Evolutionary conservation across 2,888 invertebrate species (phyloP).

Genomic region (Acronicta psi): DNA sequence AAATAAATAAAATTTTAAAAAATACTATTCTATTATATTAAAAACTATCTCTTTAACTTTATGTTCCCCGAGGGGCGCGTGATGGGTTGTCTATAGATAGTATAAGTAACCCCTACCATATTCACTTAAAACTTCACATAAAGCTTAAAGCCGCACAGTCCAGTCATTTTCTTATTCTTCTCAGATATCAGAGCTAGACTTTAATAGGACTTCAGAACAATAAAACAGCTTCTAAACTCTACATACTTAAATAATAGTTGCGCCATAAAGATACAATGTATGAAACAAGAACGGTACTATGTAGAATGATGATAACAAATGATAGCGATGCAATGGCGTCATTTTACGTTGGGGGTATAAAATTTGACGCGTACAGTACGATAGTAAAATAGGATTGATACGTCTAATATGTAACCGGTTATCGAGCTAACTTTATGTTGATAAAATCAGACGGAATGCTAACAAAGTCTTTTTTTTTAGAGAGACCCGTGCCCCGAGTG

Average conservation of each 20-base stretch:
- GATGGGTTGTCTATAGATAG: too few species aligned
- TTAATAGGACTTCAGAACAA: slow-evolving; percentile 10
- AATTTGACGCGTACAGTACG: slow-evolving; percentile 3
- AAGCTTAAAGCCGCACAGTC: background rate
- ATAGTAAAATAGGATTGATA: slow-evolving; percentile 6
- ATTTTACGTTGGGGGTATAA: slow-evolving; percentile 7
- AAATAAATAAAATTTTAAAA: too few species aligned
- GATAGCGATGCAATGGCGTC: background rate
- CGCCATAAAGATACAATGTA: slow-evolving; percentile 28
- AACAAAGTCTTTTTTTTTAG: too few species aligned
- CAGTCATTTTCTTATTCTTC: slow-evolving; percentile 1
- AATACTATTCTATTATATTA: too few species aligned
- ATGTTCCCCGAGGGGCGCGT: too few species aligned
- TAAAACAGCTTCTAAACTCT: slow-evolving; percentile 14
- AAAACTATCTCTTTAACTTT: too few species aligned
- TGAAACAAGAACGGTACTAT: background rate
- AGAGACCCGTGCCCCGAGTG: too few species aligned
- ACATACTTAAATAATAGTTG: slow-evolving; percentile 4
- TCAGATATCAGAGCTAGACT: slow-evolving; percentile 4
- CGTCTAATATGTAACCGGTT: background rate
- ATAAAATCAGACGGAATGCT: too few species aligned
- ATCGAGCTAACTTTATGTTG: background rate
- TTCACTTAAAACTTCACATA: slow-evolving; percentile 1
- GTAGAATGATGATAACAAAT: slow-evolving; percentile 4
- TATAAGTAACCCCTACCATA: too few species aligned